Base-by-base conservation (phyloP, 1,140 invertebrate genomes). In the Heliconius hermathena region DNA sequence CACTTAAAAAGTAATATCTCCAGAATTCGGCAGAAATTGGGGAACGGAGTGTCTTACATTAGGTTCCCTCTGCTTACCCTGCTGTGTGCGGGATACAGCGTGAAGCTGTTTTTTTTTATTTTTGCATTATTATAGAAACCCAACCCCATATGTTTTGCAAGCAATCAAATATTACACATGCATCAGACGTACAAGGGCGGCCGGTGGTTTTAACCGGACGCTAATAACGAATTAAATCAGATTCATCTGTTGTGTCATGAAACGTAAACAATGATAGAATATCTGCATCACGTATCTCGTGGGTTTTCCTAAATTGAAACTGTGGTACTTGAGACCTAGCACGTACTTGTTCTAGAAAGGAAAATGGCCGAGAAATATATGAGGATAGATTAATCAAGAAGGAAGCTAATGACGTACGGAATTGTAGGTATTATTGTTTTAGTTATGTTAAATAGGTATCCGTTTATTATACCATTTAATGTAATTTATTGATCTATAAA, bases 241-340 rank as follows among this genome's bases (percentile, higher is more conserved):
- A 66, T 5, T 66, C 60, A 66, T 16, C 60, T 66, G 60, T 66
- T 66, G 60, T 66, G 60, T 66, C 26, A 66, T 29, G 22, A 66
- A 66, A 66, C n/a, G 60, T 66, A 66, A 66, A 66, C 60, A 66
- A 29, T 66, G 11, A 66, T 66, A 66, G 13, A 13, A 66, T 22
- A 66, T 66, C 60, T 13, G 22, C 22, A 16, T 66, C 60, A 66
- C 60, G 60, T 66, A 29, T 26, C 60, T 66, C 26, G 9, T 66
- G 60, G 60, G 60, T 66, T 66, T 66, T 66, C 26, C 60, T 66
- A 66, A 66, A 66, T 20, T 29, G 60, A 29, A 29, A 5, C 11
- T 16, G 60, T 16, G n/a, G n/a, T 66, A 13, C 60, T 66, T 29
- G 26, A 66, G 60, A 29, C 22, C 60, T 13, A 66, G 60, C 60